phyloP scores from a whole-genome alignment of 2,797 vertebrate genomes.

The Coregonus sp. region DNA sequence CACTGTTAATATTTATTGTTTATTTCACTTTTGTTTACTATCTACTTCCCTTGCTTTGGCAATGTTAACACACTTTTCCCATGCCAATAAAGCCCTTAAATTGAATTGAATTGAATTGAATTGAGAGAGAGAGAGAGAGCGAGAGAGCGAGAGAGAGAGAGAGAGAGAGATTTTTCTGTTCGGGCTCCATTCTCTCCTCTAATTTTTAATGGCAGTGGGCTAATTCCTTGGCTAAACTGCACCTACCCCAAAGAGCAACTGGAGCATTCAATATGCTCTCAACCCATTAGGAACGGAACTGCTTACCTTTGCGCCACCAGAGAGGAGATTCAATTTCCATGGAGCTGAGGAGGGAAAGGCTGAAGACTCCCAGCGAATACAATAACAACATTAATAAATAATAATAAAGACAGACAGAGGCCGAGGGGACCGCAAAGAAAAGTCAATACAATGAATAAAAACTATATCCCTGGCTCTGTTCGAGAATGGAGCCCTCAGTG shows the following conservation, averaged over 20 bases:
- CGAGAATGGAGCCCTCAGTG: constrained; percentile 18
- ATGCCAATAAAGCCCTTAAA: too few relatives aligned
- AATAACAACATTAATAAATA: constrained; percentile 73
- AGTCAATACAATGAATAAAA: constrained; percentile 64
- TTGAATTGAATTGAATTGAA: too few relatives aligned
- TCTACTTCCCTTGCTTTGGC: too few relatives aligned
- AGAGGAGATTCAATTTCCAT: constrained; percentile 68
- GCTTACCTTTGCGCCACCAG: constrained; percentile 56
- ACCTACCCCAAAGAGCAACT: constrained; percentile 60
- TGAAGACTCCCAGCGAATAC: constrained; percentile 57
- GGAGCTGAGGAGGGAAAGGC: constrained; percentile 58
- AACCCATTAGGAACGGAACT: constrained; percentile 65
- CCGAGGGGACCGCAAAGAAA: constrained; percentile 38
- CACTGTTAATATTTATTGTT: too few relatives aligned
- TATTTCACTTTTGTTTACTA: too few relatives aligned
- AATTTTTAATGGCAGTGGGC: constrained; percentile 56
- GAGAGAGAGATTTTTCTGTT: constrained; percentile 37
- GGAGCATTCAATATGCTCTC: constrained; percentile 65
- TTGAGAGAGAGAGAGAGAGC: too few relatives aligned
- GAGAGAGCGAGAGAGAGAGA: constrained; percentile 16
- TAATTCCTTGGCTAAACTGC: constrained; percentile 65
- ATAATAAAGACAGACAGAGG: constrained; percentile 63
- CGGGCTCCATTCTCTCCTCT: constrained; percentile 41
- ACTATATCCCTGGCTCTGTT: constrained; percentile 33
- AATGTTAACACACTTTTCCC: too few relatives aligned